Percentiles rank a stretch among this genome's conserved stretches.
These are phyloP conservation scores for Dusona sp. DNA, from an alignment of 2,888 invertebrate species.

Conservation along the genomic window DNA sequence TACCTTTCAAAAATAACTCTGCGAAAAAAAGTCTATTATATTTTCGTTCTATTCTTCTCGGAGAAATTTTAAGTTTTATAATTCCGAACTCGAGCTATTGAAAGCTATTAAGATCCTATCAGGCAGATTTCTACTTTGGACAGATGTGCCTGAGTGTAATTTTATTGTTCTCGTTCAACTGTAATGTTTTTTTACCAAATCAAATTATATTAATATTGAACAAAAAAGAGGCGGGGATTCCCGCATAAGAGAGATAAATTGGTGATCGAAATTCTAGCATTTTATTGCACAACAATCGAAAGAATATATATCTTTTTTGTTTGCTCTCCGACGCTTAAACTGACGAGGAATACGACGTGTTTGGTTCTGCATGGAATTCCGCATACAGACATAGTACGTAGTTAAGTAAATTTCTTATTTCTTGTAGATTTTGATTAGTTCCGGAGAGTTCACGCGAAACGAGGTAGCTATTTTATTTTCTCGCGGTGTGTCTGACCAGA, in stretches of 20 bases:
- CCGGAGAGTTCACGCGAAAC: constrained; percentile 30
- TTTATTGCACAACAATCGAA: background rate
- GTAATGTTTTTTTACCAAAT: background rate
- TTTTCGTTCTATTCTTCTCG: background rate
- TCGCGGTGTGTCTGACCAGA: constrained; percentile 28
- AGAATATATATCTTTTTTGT: background rate
- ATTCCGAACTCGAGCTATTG: background rate
- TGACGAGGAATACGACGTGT: background rate
- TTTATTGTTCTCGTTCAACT: background rate
- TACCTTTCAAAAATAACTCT: background rate
- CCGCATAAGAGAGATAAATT: background rate
- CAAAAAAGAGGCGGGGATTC: background rate
- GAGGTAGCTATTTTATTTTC: background rate
- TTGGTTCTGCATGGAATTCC: constrained; percentile 1
- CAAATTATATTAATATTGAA: background rate
- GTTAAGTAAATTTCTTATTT: constrained; percentile 18
- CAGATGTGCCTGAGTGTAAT: background rate
- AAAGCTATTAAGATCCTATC: constrained; percentile 5
- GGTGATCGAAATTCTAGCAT: background rate
- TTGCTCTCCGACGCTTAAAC: no score
- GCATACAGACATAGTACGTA: background rate
- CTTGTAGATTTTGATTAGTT: constrained; percentile 35
- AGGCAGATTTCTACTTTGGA: background rate
- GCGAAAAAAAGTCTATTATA: background rate
- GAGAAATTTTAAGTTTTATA: background rate